Percentiles rank a stretch among this genome's conserved stretches.
phyloP scores from a whole-genome alignment of 2,888 invertebrate genomes.

The Colletes collaris region DNA sequence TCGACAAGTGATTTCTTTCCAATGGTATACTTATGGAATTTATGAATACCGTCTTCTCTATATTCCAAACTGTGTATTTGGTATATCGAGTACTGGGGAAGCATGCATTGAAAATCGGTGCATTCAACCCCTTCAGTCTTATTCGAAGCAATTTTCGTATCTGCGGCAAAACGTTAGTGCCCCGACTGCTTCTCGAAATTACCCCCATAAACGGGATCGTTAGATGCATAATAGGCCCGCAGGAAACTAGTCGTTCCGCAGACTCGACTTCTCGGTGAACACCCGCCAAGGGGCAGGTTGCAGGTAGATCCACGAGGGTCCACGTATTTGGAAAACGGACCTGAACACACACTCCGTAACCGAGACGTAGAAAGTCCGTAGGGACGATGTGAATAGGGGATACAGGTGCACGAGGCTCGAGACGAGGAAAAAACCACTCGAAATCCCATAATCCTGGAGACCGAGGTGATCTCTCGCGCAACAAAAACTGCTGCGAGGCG shows the following conservation, averaged over 20 bases:
- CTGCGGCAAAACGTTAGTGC: conserved; percentile 28
- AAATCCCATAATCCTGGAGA: conserved; percentile 55
- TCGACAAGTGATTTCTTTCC: too few species aligned
- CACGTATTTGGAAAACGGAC: conserved; percentile 65
- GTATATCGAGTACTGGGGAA: too few species aligned
- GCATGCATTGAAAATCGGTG: too few species aligned
- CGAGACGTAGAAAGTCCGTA: conserved; percentile 56
- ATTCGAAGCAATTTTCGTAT: conserved; percentile 36
- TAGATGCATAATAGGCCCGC: conserved; percentile 48
- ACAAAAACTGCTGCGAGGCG: conserved; percentile 42
- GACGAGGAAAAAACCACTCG: conserved; percentile 38
- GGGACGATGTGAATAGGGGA: conserved; percentile 23
- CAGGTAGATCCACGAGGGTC: conserved; percentile 60
- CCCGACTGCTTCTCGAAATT: conserved; percentile 42
- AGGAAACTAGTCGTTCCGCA: conserved; percentile 41
- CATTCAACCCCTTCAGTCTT: background rate
- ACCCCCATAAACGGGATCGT: conserved; percentile 53
- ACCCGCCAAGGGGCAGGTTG: conserved; percentile 32
- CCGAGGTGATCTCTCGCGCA: conserved; percentile 21
- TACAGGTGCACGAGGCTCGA: conserved; percentile 59
- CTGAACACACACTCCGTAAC: conserved; percentile 54
- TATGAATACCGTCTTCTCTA: too few species aligned
- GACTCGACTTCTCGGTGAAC: conserved; percentile 51
- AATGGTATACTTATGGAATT: too few species aligned
- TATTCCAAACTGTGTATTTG: too few species aligned